Conservation (phyloP, 2,113 vertebrate genomes). For the Alethe castanea region DNA sequence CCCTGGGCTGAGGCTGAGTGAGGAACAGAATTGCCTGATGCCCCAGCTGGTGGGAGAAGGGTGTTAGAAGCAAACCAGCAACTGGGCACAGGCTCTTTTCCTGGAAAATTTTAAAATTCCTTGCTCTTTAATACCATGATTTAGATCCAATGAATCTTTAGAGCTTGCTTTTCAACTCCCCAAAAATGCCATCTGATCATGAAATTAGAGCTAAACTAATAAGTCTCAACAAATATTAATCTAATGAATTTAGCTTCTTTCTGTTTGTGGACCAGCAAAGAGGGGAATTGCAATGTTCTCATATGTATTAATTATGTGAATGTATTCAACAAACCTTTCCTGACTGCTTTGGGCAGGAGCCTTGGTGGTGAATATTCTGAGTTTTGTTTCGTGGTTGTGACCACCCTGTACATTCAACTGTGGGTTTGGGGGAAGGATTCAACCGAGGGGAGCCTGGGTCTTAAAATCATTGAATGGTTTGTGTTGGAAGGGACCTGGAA, state of each 20-base stretch:
- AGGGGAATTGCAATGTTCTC: slow-evolving; percentile 40
- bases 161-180: background rate
- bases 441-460: fast-evolving
- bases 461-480: background rate
- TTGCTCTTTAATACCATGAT: background rate
- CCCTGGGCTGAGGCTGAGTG: background rate
- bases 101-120: background rate
- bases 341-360: fast-evolving
- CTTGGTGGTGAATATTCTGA: background rate
- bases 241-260: slow-evolving; percentile 54
- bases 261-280: slow-evolving; percentile 43
- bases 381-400: background rate
- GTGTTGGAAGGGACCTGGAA: background rate
- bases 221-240: slow-evolving; percentile 60
- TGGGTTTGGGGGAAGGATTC: background rate
- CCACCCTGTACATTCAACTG: fast-evolving
- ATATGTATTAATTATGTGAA: slow-evolving; percentile 19
- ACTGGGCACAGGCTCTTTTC: background rate
- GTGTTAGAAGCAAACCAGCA: background rate
- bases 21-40: background rate
- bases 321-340: slow-evolving; percentile 29
- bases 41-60: fast-evolving
- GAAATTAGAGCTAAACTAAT: slow-evolving; percentile 59
- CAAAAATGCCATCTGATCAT: slow-evolving; percentile 12
- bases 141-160: background rate